phyloP scores from a whole-genome alignment of 2,113 vertebrate genomes.

The Ranitomeya imitator region DNA sequence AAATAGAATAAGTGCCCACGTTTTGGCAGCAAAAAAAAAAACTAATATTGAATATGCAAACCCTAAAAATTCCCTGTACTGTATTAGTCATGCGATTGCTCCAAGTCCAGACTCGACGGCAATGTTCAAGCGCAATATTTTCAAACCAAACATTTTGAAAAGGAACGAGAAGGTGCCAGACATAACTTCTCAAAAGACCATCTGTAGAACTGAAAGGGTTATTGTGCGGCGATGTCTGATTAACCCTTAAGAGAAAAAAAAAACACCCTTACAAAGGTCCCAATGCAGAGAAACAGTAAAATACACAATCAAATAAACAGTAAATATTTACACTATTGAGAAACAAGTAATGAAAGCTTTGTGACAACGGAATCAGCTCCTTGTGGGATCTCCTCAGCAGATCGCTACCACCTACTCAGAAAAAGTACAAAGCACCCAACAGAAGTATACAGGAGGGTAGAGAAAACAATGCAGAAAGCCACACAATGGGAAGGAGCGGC shows the following conservation, averaged over 20 bases:
- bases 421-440: conserved; percentile 7
- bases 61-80: neutral
- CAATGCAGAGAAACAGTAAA: neutral
- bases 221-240: neutral
- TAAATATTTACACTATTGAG: neutral
- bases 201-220: conserved; percentile 26
- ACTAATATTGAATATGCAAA: neutral
- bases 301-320: neutral
- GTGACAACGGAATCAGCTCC: neutral
- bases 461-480: neutral
- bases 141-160: conserved; percentile 7
- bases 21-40: neutral
- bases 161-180: conserved; percentile 19
- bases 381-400: neutral
- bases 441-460: neutral
- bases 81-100: neutral
- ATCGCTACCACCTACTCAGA: neutral
- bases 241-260: neutral
- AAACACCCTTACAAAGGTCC: neutral
- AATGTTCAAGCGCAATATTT: neutral
- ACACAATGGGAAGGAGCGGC: conserved; percentile 20
- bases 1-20: neutral
- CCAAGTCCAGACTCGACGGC: neutral
- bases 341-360: neutral
- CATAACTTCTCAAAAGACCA: neutral